A percentile compares a stretch with the other conserved stretches of the same genome.
Conservation (phyloP, 1,140 invertebrate species). For the Macrocentrus cingulum region DNA sequence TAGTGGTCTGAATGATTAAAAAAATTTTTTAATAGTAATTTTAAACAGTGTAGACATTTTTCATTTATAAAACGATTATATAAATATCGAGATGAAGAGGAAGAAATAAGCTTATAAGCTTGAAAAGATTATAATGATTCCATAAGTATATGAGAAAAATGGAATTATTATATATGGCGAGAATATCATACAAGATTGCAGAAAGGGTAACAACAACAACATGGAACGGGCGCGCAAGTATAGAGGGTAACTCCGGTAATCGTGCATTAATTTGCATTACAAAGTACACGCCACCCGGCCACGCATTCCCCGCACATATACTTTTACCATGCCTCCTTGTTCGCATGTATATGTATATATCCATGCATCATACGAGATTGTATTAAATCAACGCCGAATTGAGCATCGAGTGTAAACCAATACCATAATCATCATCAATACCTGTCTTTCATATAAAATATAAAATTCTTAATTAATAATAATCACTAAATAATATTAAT, state of each 20-base stretch:
- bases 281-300: conserved; percentile 52
- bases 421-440: no score
- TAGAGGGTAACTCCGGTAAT: conserved; percentile 48
- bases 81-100: no score
- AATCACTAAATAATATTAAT: no score
- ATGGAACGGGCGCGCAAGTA: conserved; percentile 24
- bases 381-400: no score
- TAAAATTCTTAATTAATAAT: no score
- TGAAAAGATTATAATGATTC: background rate
- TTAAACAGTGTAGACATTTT: no score
- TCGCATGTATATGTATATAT: conserved; percentile 12
- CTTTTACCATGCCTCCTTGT: conserved; percentile 31
- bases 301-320: conserved; percentile 43
- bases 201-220: conserved; percentile 14
- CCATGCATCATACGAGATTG: background rate
- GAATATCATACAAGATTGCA: conserved; percentile 11
- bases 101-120: no score
- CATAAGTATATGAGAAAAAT: conserved; percentile 9
- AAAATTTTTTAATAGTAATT: no score
- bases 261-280: conserved; percentile 57
- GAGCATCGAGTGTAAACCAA: no score
- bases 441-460: no score
- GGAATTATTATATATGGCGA: conserved; percentile 4
- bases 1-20: no score
- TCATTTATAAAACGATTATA: no score